phyloP scores from a whole-genome alignment of 2,113 vertebrate species.

The Halichoerus grypus region DNA sequence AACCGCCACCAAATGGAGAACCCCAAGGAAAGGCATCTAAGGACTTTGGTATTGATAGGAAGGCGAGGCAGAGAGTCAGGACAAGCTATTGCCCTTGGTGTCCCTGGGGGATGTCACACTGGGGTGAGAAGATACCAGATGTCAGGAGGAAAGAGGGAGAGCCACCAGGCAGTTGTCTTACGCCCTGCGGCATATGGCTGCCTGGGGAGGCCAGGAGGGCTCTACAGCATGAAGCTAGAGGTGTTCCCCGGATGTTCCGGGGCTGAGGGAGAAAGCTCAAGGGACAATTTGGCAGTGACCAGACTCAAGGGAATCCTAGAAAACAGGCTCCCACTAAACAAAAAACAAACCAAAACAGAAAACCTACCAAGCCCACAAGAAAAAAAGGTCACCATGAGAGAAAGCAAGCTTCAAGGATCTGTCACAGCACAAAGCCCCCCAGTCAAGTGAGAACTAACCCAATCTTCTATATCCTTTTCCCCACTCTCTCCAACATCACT shows the following conservation, averaged over 20 bases:
- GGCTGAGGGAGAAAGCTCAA: neutral
- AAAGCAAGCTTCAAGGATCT: neutral
- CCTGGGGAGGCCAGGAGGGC: neutral
- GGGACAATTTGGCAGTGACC: neutral
- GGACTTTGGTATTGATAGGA: neutral
- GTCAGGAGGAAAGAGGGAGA: neutral
- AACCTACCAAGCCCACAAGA: neutral
- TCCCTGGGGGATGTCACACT: neutral
- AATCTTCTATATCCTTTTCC: neutral
- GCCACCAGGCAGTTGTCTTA: neutral
- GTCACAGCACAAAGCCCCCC: neutral
- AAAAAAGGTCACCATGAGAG: neutral
- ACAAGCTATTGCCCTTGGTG: neutral
- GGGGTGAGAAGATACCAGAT: neutral
- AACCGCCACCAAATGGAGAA: neutral
- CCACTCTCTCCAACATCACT: neutral
- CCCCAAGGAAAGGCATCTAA: neutral
- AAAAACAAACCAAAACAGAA: neutral
- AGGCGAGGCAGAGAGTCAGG: neutral
- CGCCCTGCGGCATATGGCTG: neutral
- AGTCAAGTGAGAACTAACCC: neutral
- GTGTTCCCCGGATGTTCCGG: no score
- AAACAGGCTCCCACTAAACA: neutral
- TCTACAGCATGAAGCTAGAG: neutral
- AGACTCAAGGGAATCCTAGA: neutral